Conservation (phyloP, 2,888 invertebrate species). For the Hetaerina titia region DNA sequence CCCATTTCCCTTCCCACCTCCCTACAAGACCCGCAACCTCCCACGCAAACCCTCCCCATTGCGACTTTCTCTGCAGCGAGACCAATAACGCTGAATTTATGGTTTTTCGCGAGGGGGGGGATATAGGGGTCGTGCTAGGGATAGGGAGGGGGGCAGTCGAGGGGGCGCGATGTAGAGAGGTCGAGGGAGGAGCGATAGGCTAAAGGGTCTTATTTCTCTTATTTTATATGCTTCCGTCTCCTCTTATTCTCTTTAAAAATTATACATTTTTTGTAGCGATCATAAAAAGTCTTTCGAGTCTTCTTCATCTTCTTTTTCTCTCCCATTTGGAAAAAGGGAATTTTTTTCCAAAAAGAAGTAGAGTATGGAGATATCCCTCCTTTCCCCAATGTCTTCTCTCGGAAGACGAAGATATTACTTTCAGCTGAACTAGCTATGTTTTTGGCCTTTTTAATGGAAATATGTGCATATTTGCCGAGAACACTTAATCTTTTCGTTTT, state of each 20-base stretch:
- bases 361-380: conserved; percentile 21
- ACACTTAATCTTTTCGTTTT: neutral
- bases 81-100: conserved; percentile 65
- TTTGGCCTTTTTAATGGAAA: neutral
- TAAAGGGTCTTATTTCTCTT: conserved; percentile 56
- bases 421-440: neutral
- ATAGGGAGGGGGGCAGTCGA: neutral
- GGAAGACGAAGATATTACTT: conserved; percentile 25
- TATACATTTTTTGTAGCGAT: conserved; percentile 54
- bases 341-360: neutral
- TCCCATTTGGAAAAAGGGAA: conserved; percentile 42
- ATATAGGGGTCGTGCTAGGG: neutral
- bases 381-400: neutral
- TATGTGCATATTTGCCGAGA: neutral
- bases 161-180: neutral
- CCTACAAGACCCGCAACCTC: neutral
- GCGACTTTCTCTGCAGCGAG: conserved; percentile 55
- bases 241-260: conserved; percentile 8
- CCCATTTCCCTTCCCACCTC: neutral
- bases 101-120: conserved; percentile 36
- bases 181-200: neutral
- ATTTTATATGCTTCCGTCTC: conserved; percentile 36
- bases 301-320: conserved; percentile 9
- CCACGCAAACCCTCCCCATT: conserved; percentile 34
- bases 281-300: conserved; percentile 45